A percentile compares a stretch with the other conserved stretches of the same genome.
phyloP scores from a whole-genome alignment of 2,797 vertebrate genomes.

The Simalia tracyae region DNA sequence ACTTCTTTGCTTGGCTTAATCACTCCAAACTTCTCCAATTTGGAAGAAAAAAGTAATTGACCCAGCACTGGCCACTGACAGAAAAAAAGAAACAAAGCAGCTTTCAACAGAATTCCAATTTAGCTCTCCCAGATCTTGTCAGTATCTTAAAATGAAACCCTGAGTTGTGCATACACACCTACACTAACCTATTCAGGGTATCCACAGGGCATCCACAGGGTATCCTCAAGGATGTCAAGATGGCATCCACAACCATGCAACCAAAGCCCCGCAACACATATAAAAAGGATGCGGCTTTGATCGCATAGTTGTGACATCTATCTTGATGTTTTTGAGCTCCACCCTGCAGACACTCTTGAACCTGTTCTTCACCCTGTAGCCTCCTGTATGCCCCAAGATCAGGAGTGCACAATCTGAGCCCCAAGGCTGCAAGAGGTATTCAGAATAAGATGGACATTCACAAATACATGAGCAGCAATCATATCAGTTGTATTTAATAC shows the following conservation, averaged over 20 bases:
- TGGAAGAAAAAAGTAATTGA: conserved; percentile 75
- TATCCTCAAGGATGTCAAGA: not conserved
- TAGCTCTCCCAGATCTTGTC: not conserved
- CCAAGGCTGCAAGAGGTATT: not conserved
- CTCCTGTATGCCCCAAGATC: not conserved
- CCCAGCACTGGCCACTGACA: conserved; percentile 87
- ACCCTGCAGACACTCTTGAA: not conserved
- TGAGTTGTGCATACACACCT: not conserved
- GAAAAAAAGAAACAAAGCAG: not conserved
- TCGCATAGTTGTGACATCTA: too few relatives aligned
- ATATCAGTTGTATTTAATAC: not conserved
- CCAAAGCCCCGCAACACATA: not conserved
- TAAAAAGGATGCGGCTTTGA: not conserved
- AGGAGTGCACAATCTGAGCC: not conserved
- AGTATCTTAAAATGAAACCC: not conserved
- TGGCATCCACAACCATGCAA: not conserved
- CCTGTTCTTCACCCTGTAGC: not conserved
- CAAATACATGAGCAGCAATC: not conserved
- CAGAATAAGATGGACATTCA: not conserved
- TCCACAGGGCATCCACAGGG: too few relatives aligned
- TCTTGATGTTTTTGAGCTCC: not conserved
- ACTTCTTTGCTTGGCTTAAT: conserved; percentile 72
- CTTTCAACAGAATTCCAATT: not conserved
- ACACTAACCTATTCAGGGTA: not conserved
- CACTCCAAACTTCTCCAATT: conserved; percentile 74